Percentiles rank a stretch among this genome's conserved stretches.
These are phyloP conservation scores for Probaryconus sp. DNA, from an alignment of 1,140 invertebrate species.

Conservation along the genomic window DNA sequence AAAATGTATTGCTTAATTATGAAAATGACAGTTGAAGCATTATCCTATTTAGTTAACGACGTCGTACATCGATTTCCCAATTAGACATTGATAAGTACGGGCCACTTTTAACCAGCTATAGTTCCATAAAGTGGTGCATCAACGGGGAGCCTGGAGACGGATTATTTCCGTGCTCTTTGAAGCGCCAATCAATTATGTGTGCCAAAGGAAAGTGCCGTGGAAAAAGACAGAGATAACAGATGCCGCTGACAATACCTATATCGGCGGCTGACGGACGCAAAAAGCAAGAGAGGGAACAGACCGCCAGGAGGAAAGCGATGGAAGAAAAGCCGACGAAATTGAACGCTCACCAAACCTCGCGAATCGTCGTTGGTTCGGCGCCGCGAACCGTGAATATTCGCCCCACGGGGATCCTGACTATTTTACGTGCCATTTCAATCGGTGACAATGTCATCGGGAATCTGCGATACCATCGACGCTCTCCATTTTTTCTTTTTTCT, in stretches of 20 bases:
- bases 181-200: conserved; percentile 65
- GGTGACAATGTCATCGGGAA: conserved; percentile 67
- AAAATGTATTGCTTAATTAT: too few relatives aligned
- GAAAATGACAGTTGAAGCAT: too few relatives aligned
- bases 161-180: conserved; percentile 63
- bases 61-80: neutral
- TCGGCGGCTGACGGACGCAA: neutral
- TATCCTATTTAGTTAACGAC: neutral
- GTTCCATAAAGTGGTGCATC: conserved; percentile 46
- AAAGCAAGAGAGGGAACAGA: conserved; percentile 17
- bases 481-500: too few relatives aligned
- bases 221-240: conserved; percentile 21
- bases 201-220: conserved; percentile 5
- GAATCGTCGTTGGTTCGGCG: conserved; percentile 1
- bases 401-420: conserved; percentile 69
- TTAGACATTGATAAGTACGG: conserved; percentile 43
- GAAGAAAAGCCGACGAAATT: conserved; percentile 16
- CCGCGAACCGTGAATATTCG: conserved; percentile 62
- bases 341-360: conserved; percentile 12
- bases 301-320: neutral
- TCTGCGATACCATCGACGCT: conserved; percentile 7
- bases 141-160: conserved; percentile 29
- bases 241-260: conserved; percentile 25
- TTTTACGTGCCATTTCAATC: conserved; percentile 76
- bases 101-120: conserved; percentile 32